phyloP scores from a whole-genome alignment of 1,140 invertebrate species.

The Drosophila nigromelanica region DNA sequence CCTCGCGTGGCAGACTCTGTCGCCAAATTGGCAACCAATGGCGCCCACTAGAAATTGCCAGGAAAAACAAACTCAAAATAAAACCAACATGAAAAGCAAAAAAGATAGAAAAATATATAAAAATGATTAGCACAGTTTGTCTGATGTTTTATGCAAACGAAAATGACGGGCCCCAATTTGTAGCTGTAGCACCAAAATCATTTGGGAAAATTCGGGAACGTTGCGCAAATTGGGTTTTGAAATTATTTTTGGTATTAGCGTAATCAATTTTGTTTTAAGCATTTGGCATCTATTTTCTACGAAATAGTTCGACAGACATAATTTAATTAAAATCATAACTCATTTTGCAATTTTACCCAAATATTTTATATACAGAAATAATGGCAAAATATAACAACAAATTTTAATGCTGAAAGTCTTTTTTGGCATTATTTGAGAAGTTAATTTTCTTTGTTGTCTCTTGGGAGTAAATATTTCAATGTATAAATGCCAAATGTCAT shows the following conservation, averaged over 20 bases:
- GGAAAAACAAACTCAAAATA: background rate
- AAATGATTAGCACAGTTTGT: constrained; percentile 25
- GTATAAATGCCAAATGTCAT: too few species aligned
- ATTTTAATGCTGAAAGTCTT: too few species aligned
- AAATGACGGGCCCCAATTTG: constrained; percentile 7
- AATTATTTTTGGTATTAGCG: background rate
- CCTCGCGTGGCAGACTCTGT: constrained; percentile 28
- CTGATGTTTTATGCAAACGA: constrained; percentile 20
- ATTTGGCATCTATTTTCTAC: too few species aligned
- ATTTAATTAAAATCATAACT: too few species aligned
- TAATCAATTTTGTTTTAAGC: too few species aligned
- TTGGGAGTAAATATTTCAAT: too few species aligned
- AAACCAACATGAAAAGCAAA: constrained; percentile 1
- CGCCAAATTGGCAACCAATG: constrained; percentile 38
- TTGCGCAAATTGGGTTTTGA: background rate
- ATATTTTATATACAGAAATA: too few species aligned
- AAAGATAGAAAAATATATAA: background rate
- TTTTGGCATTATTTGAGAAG: too few species aligned
- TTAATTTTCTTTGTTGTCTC: too few species aligned
- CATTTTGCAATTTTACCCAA: too few species aligned
- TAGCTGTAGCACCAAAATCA: background rate
- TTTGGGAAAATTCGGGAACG: background rate
- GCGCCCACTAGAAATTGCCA: constrained; percentile 34
- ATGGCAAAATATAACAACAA: too few species aligned
- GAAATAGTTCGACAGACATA: too few species aligned